Conservation (phyloP, 2,888 invertebrate genomes). For the Pherbina coryleti region DNA sequence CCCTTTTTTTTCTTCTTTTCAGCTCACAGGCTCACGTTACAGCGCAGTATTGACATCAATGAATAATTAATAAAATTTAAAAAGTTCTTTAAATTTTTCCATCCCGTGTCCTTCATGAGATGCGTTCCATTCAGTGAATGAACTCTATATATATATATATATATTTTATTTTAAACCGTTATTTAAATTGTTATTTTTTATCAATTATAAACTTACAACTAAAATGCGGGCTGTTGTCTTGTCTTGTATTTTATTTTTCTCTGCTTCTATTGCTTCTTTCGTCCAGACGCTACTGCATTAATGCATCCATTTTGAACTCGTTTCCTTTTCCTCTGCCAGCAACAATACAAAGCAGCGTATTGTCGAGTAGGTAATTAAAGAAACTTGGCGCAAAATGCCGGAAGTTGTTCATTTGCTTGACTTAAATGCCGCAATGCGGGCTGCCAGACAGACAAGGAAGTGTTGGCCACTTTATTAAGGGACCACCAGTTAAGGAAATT, state of each 20-base stretch:
- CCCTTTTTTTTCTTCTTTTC: too few species aligned
- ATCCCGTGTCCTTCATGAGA: too few species aligned
- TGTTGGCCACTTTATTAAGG: not conserved
- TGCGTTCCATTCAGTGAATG: too few species aligned
- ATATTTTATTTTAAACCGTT: too few species aligned
- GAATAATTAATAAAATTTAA: too few species aligned
- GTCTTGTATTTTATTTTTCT: not conserved
- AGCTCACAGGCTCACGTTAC: too few species aligned
- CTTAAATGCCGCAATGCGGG: slow-evolving; percentile 37
- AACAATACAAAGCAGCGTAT: not conserved
- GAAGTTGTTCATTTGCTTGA: slow-evolving; percentile 41
- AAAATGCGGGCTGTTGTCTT: not conserved
- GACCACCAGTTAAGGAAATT: not conserved
- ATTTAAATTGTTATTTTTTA: too few species aligned
- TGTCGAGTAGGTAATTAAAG: slow-evolving; percentile 23
- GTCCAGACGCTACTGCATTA: too few species aligned
- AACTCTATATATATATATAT: too few species aligned
- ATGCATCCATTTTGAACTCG: not conserved
- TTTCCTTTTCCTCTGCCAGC: not conserved
- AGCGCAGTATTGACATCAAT: too few species aligned
- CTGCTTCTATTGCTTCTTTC: not conserved
- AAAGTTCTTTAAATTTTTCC: too few species aligned
- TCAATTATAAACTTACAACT: too few species aligned
- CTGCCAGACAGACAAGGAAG: not conserved
- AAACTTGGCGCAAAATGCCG: slow-evolving; percentile 28